Conservation (phyloP, 2,888 invertebrate species). For the Mythimna vitellina region DNA sequence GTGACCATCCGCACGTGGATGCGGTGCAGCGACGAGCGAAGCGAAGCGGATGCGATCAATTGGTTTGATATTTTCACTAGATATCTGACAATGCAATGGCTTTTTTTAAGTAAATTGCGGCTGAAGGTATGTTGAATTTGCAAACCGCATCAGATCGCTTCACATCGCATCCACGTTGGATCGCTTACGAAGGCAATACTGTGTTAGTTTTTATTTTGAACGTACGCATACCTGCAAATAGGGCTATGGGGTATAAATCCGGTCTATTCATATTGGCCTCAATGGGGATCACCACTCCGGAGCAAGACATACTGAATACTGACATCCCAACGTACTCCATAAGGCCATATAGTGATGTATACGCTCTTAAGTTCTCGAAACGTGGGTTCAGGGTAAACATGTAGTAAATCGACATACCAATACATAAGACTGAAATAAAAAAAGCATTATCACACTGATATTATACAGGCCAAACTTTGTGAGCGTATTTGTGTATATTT, state of each 20-base stretch:
- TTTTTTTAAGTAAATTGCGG: too few relatives aligned
- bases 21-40: too few relatives aligned
- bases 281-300: slow-evolving; percentile 79
- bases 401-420: slow-evolving; percentile 56
- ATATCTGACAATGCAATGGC: too few relatives aligned
- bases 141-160: too few relatives aligned
- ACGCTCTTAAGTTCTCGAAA: slow-evolving; percentile 45
- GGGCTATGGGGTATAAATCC: slow-evolving; percentile 64
- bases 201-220: background rate
- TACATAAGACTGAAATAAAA: background rate
- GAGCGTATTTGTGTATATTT: too few relatives aligned
- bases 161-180: too few relatives aligned
- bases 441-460: background rate
- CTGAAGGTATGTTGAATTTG: too few relatives aligned
- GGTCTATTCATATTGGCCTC: slow-evolving; percentile 83
- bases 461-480: too few relatives aligned
- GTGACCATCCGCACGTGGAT: too few relatives aligned
- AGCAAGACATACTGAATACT: slow-evolving; percentile 90
- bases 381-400: slow-evolving; percentile 71
- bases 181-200: too few relatives aligned
- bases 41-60: too few relatives aligned
- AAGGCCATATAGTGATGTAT: background rate
- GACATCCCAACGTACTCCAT: slow-evolving; percentile 87
- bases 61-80: too few relatives aligned
- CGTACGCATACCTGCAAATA: slow-evolving; percentile 68